A percentile compares a stretch with the other conserved stretches of the same genome.
These are phyloP conservation scores for Rhynchonycteris naso DNA, from an alignment of 2,797 vertebrate genomes.

Conservation along the genomic window DNA sequence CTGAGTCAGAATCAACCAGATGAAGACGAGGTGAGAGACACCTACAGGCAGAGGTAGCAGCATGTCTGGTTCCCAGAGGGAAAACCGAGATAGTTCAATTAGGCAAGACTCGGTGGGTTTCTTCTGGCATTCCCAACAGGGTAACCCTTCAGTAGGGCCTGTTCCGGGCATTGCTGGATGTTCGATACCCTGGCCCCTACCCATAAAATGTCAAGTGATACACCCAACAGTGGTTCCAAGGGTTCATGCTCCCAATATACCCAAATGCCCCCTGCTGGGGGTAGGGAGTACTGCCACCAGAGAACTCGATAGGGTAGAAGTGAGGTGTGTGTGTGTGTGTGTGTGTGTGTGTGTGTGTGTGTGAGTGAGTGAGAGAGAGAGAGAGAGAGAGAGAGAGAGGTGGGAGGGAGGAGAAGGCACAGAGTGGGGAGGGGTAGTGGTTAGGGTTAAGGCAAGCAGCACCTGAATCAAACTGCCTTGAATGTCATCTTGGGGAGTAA, in stretches of 20 bases:
- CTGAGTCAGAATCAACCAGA: not conserved
- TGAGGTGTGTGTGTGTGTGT: rapidly evolving
- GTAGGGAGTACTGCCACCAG: not conserved
- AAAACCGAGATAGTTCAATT: rapidly evolving
- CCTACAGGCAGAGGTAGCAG: not conserved
- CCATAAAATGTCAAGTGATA: not conserved
- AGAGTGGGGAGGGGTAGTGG: rapidly evolving
- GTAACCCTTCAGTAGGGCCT: not conserved
- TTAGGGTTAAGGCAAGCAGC: too few relatives aligned
- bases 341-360: rapidly evolving
- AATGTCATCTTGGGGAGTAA: not conserved
- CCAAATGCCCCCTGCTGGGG: slow-evolving; percentile 63
- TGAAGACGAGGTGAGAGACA: not conserved
- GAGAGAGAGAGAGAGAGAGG: rapidly evolving
- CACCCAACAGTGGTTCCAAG: not conserved
- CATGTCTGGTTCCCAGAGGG: too few relatives aligned
- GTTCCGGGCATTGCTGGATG: not conserved
- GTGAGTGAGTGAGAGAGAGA: rapidly evolving
- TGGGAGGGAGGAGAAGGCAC: too few relatives aligned
- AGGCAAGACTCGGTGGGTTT: not conserved
- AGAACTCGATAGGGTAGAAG: not conserved
- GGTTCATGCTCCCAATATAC: not conserved
- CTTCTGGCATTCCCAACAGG: not conserved
- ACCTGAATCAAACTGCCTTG: rapidly evolving
- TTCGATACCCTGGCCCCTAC: not conserved